phyloP scores from a whole-genome alignment of 2,888 invertebrate species.

The Dryocosmus kuriphilus region DNA sequence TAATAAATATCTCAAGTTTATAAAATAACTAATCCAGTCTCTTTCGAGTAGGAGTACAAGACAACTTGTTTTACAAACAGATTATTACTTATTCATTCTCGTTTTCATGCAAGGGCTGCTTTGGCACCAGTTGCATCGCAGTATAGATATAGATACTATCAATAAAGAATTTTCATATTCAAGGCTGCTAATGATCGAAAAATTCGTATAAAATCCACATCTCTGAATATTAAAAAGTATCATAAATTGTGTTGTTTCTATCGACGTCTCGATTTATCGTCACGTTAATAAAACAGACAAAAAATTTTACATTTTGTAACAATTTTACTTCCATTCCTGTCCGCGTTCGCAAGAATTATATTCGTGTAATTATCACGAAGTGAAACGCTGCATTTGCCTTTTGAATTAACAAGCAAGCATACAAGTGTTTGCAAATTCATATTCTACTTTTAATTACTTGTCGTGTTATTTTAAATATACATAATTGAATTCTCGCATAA shows the following conservation, averaged over 20 bases:
- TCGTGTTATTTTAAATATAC: not conserved
- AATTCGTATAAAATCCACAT: not conserved
- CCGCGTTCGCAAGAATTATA: not conserved
- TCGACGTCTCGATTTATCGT: not conserved
- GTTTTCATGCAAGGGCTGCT: not conserved
- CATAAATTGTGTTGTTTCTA: too few relatives aligned
- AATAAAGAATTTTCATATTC: not conserved
- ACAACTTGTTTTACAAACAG: not conserved
- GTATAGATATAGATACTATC: not conserved
- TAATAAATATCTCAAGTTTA: not conserved
- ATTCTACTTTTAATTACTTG: not conserved
- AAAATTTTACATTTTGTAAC: not conserved
- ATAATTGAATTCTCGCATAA: not conserved
- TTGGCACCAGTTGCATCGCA: constrained; percentile 28
- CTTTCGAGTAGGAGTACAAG: not conserved
- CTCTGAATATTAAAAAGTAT: too few relatives aligned
- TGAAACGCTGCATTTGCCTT: not conserved
- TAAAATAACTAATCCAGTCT: not conserved
- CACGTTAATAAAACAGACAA: not conserved
- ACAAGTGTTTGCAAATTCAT: not conserved
- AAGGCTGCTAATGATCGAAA: not conserved
- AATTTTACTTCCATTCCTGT: not conserved
- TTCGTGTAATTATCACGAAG: not conserved
- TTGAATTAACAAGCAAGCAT: not conserved
- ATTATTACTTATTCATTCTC: not conserved